Evolutionary conservation across 2,797 vertebrate species (phyloP).

Genomic region (Poliocrania exsul): DNA sequence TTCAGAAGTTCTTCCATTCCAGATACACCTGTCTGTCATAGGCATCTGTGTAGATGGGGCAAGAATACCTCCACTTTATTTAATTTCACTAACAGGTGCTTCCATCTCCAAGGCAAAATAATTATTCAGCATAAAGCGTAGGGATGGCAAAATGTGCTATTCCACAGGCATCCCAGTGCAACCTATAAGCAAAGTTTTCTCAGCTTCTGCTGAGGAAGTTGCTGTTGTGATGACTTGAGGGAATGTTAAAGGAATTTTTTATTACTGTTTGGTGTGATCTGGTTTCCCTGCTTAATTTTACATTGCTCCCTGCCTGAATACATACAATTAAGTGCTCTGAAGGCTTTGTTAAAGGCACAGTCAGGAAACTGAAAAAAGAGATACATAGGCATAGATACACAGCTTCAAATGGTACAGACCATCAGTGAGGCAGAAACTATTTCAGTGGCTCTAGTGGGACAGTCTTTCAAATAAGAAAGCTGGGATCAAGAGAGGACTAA

Average conservation of each 20-base stretch:
- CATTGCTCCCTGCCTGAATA: not conserved
- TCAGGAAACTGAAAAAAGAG: not conserved
- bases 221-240: not conserved
- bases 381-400: not conserved
- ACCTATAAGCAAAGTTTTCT: not conserved
- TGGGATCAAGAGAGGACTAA: not conserved
- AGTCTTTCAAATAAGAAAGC: not conserved
- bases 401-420: not conserved
- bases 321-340: not conserved
- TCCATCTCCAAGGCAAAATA: not conserved
- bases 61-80: not conserved
- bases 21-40: not conserved
- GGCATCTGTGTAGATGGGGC: not conserved
- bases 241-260: not conserved
- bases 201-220: not conserved
- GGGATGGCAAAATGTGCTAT: not conserved
- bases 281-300: not conserved
- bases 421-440: not conserved
- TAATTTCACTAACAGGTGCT: not conserved
- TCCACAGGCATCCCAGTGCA: not conserved
- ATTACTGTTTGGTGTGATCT: not conserved
- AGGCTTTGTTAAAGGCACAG: not conserved
- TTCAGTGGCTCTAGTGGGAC: not conserved
- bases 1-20: not conserved
- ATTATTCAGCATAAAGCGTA: not conserved